phyloP scores from a whole-genome alignment of 2,113 vertebrate genomes.

The Psettodes erumei region DNA sequence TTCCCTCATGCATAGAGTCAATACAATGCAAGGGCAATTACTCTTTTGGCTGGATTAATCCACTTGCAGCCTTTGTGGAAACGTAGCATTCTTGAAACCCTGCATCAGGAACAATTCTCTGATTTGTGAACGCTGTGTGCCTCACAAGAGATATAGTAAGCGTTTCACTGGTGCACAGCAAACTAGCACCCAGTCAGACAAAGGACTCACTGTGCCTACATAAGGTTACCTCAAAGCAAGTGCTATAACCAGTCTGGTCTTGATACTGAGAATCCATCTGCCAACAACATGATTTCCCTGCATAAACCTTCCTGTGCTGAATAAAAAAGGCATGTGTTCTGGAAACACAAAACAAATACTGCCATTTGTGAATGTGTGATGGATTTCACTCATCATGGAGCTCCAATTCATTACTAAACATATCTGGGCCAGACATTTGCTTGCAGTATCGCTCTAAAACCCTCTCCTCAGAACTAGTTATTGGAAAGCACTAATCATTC shows the following conservation, averaged over 20 bases:
- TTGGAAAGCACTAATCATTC: constrained; percentile 67
- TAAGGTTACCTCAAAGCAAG: constrained; percentile 52
- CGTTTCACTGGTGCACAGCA: constrained; percentile 45
- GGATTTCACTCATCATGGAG: constrained; percentile 66
- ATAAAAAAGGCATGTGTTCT: constrained; percentile 48
- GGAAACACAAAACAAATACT: constrained; percentile 60
- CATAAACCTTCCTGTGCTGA: constrained; percentile 46
- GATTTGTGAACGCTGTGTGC: constrained; percentile 34
- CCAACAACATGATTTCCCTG: constrained; percentile 54
- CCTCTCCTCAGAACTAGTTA: constrained; percentile 59
- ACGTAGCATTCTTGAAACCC: constrained; percentile 48
- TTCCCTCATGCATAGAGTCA: constrained; percentile 70
- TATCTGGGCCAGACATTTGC: constrained; percentile 68
- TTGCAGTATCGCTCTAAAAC: constrained; percentile 64
- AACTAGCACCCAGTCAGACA: constrained; percentile 37
- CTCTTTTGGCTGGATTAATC: constrained; percentile 71
- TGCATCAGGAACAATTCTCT: constrained; percentile 61
- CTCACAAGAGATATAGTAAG: constrained; percentile 17
- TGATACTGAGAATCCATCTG: constrained; percentile 60
- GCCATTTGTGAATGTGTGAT: constrained; percentile 67
- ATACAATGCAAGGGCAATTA: constrained; percentile 71
- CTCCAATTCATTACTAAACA: constrained; percentile 63
- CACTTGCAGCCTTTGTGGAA: constrained; percentile 52
- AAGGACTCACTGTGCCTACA: constrained; percentile 32
- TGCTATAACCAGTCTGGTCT: constrained; percentile 42